phyloP scores from a whole-genome alignment of 1,140 invertebrate genomes.

The Aricia agestis region DNA sequence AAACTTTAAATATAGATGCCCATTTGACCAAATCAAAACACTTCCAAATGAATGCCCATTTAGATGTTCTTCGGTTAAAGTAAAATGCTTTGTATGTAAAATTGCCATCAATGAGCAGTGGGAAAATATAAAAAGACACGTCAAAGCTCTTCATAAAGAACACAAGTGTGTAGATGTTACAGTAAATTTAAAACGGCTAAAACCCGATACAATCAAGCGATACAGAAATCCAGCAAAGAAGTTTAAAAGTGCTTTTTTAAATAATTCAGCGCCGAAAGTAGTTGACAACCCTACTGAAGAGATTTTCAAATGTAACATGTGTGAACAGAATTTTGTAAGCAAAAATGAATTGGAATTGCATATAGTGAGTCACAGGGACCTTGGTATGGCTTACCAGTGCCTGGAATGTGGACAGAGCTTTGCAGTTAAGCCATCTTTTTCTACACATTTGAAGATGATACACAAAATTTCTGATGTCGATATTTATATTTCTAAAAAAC shows the following conservation, averaged over 20 bases:
- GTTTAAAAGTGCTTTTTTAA: conserved; percentile 24
- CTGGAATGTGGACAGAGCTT: conserved; percentile 83
- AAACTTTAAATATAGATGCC: conserved; percentile 49
- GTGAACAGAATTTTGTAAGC: conserved; percentile 69
- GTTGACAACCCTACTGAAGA: background rate
- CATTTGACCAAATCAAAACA: conserved; percentile 39
- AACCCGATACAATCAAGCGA: conserved; percentile 27
- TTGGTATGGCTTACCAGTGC: conserved; percentile 79
- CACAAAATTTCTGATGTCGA: conserved; percentile 78
- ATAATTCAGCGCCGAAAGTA: background rate
- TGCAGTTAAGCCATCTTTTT: conserved; percentile 79
- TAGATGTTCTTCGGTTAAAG: conserved; percentile 40
- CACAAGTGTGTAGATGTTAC: conserved; percentile 53
- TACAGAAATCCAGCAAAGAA: conserved; percentile 8
- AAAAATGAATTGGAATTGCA: conserved; percentile 74
- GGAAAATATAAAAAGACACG: conserved; percentile 56
- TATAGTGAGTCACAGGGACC: conserved; percentile 75
- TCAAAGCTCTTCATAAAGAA: conserved; percentile 43
- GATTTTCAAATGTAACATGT: conserved; percentile 72
- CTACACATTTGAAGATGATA: conserved; percentile 79
- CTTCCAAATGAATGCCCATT: conserved; percentile 47
- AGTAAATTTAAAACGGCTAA: conserved; percentile 41
- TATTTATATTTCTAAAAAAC: conserved; percentile 76
- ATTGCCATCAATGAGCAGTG: conserved; percentile 45
- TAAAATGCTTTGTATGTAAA: conserved; percentile 54